Percentiles rank a stretch among this genome's conserved stretches.
Evolutionary conservation across 2,888 invertebrate genomes (phyloP).

Genomic region (Anoncus sp.): DNA sequence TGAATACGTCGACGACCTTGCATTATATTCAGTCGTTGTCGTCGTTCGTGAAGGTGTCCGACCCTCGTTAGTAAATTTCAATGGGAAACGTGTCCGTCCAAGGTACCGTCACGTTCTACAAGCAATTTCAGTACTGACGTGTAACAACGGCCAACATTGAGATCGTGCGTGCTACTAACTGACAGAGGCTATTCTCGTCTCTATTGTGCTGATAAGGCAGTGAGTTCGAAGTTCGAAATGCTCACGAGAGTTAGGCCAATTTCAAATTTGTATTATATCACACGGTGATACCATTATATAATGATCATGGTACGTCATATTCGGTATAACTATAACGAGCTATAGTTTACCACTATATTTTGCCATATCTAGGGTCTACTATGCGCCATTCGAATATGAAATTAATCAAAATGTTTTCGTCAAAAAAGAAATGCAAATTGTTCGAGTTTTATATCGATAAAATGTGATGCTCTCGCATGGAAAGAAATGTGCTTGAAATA

Average conservation of each 20-base stretch:
- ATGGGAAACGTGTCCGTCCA: conserved; percentile 65
- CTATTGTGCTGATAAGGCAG: conserved; percentile 44
- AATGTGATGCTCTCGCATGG: too few species aligned
- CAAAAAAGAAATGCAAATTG: neutral
- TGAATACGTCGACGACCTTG: conserved; percentile 65
- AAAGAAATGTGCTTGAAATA: too few species aligned
- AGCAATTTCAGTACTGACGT: conserved; percentile 43
- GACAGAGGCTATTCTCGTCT: conserved; percentile 47
- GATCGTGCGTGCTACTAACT: conserved; percentile 54
- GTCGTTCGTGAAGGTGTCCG: conserved; percentile 62
- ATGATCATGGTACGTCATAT: conserved; percentile 4
- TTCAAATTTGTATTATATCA: conserved; percentile 26
- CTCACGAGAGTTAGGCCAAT: conserved; percentile 42
- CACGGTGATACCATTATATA: neutral
- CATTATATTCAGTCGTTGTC: conserved; percentile 56
- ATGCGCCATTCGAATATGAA: neutral
- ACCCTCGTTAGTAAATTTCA: conserved; percentile 74
- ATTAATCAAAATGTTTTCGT: neutral
- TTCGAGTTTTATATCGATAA: too few species aligned
- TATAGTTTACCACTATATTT: conserved; percentile 25
- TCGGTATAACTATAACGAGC: conserved; percentile 1
- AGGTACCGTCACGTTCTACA: conserved; percentile 58
- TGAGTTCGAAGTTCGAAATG: conserved; percentile 42
- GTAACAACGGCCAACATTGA: conserved; percentile 22
- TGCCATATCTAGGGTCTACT: neutral